These are phyloP conservation scores for Globicephala melas DNA, from an alignment of 2,113 vertebrate species.

Conservation along the genomic window DNA sequence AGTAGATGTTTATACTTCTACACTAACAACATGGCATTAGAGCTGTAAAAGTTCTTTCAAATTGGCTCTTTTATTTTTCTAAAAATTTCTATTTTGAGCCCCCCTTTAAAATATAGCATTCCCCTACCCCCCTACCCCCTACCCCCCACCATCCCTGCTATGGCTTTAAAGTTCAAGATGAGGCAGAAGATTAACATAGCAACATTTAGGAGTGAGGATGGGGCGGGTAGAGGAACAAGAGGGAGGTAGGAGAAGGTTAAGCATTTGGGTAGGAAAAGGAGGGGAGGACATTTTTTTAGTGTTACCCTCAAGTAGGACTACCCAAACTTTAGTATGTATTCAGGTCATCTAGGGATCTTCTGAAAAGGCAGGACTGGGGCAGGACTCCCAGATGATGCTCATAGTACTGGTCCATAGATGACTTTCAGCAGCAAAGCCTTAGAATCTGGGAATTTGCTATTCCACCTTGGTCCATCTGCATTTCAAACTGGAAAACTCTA, in stretches of 20 bases:
- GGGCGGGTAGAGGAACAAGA: background rate
- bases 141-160: no score
- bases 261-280: background rate
- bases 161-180: background rate
- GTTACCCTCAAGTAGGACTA: background rate
- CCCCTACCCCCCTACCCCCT: background rate
- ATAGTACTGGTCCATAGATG: background rate
- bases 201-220: background rate
- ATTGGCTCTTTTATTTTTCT: conserved; percentile 45
- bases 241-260: background rate
- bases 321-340: background rate
- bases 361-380: background rate
- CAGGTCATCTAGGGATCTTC: background rate
- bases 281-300: background rate
- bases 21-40: conserved; percentile 52
- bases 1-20: conserved; percentile 54
- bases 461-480: background rate
- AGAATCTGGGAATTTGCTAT: background rate
- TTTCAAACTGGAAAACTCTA: background rate
- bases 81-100: background rate
- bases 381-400: no score
- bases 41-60: conserved; percentile 27
- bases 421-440: background rate
- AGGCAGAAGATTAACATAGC: background rate
- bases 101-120: background rate